These are phyloP conservation scores for Xiphophorus couchianus DNA, from an alignment of 2,113 vertebrate species.

Conservation along the genomic window DNA sequence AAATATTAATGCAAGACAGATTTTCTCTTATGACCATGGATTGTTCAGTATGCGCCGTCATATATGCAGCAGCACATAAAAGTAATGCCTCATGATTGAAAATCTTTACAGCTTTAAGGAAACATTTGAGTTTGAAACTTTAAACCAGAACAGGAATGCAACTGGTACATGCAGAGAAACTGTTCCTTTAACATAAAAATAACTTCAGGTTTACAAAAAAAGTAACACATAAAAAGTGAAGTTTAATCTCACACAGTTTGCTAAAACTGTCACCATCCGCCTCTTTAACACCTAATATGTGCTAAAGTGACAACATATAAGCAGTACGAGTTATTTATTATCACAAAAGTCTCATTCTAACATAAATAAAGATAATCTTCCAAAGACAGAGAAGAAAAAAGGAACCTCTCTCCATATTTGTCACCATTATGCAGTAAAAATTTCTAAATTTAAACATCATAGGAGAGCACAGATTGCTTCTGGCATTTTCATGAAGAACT, in stretches of 20 bases:
- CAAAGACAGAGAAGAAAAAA: too few species aligned
- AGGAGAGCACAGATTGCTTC: slow-evolving; percentile 33
- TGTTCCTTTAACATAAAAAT: slow-evolving; percentile 46
- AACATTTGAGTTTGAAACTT: slow-evolving; percentile 51
- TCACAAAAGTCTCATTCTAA: background rate
- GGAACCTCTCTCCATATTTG: background rate
- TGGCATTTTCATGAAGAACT: slow-evolving; percentile 2
- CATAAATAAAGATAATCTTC: background rate
- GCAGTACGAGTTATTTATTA: background rate
- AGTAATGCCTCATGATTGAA: slow-evolving; percentile 60
- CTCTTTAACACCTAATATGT: background rate
- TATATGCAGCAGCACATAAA: slow-evolving; percentile 59
- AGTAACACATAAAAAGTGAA: slow-evolving; percentile 16
- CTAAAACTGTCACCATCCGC: slow-evolving; percentile 15
- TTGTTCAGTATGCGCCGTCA: slow-evolving; percentile 4
- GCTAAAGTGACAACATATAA: background rate
- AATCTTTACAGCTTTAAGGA: slow-evolving; percentile 54
- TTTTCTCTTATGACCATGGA: slow-evolving; percentile 55
- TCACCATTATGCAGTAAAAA: background rate
- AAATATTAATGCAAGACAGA: slow-evolving; percentile 58
- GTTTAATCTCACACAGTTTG: slow-evolving; percentile 43
- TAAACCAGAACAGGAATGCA: slow-evolving; percentile 46
- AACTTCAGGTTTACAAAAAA: slow-evolving; percentile 29
- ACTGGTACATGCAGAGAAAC: slow-evolving; percentile 48
- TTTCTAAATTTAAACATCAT: background rate